Conservation (phyloP, 2,888 invertebrate genomes). For the Lordiphosa andalusiaca region DNA sequence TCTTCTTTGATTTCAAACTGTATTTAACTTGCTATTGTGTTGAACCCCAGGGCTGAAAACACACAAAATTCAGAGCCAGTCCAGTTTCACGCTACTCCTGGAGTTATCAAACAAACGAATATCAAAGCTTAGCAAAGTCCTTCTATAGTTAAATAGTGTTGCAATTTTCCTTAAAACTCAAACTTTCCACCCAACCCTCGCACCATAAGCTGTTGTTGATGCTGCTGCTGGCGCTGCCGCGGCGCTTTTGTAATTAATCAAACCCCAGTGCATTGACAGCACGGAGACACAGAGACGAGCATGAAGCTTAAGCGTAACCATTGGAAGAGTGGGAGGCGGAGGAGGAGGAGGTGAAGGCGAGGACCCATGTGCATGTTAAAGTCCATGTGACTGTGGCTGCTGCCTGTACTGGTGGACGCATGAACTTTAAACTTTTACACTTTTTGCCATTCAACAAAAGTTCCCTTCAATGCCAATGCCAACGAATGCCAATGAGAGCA, state of each 20-base stretch:
- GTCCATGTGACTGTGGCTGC: constrained; percentile 11
- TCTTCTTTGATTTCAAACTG: too few species aligned
- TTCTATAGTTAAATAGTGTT: too few species aligned
- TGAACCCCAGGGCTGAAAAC: too few species aligned
- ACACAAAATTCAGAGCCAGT: too few species aligned
- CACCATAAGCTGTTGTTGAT: constrained; percentile 8
- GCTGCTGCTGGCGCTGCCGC: constrained; percentile 26
- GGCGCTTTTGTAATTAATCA: constrained; percentile 70
- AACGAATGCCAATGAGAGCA: constrained; percentile 28
- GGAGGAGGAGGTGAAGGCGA: too few species aligned
- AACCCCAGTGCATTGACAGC: constrained; percentile 67
- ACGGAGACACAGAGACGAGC: constrained; percentile 59
- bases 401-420: constrained; percentile 5
- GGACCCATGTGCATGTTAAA: constrained; percentile 12
- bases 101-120: too few species aligned
- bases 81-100: too few species aligned
- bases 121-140: too few species aligned
- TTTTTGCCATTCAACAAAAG: constrained; percentile 4
- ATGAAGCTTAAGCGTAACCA: constrained; percentile 45
- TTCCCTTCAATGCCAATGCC: constrained; percentile 55
- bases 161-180: constrained; percentile 4
- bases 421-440: constrained; percentile 63
- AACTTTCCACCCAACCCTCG: background rate
- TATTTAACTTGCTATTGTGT: too few species aligned
- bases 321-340: constrained; percentile 2